These are phyloP conservation scores for Caracal caracal DNA, from an alignment of 2,113 vertebrate genomes.

Conservation along the genomic window DNA sequence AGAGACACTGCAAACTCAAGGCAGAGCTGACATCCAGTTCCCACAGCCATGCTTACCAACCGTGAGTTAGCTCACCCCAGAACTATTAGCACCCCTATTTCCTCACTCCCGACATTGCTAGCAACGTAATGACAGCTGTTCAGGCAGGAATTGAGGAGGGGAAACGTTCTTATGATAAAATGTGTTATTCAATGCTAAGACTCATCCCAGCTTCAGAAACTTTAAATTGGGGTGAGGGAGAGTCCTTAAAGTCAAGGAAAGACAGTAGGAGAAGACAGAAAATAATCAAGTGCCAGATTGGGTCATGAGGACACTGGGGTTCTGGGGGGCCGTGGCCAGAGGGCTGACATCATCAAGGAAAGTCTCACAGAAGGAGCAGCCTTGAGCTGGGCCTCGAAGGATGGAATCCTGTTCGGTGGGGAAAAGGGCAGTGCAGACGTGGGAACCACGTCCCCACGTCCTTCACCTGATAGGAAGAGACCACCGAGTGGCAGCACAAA, in stretches of 20 bases:
- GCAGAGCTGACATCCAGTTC: not conserved
- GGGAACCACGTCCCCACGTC: not conserved
- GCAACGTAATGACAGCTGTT: not conserved
- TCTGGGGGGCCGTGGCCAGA: too few relatives aligned
- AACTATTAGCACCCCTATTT: rapidly evolving
- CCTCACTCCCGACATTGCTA: not conserved
- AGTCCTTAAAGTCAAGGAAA: not conserved
- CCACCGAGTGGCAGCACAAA: not conserved
- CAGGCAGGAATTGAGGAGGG: not conserved
- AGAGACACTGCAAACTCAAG: not conserved
- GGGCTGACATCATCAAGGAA: not conserved
- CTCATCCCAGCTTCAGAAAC: not conserved
- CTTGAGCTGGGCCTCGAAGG: too few relatives aligned
- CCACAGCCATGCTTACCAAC: not conserved
- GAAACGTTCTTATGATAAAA: not conserved
- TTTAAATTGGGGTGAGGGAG: not conserved
- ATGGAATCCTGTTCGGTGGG: too few relatives aligned
- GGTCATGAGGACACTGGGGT: not conserved
- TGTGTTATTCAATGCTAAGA: not conserved
- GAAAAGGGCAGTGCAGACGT: not conserved
- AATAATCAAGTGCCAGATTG: not conserved
- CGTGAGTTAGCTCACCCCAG: not conserved
- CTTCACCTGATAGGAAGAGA: not conserved
- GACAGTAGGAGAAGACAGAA: not conserved
- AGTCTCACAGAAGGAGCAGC: not conserved